Base-by-base conservation (phyloP, 2,797 vertebrate species). In the Novumbra hubbsi region DNA sequence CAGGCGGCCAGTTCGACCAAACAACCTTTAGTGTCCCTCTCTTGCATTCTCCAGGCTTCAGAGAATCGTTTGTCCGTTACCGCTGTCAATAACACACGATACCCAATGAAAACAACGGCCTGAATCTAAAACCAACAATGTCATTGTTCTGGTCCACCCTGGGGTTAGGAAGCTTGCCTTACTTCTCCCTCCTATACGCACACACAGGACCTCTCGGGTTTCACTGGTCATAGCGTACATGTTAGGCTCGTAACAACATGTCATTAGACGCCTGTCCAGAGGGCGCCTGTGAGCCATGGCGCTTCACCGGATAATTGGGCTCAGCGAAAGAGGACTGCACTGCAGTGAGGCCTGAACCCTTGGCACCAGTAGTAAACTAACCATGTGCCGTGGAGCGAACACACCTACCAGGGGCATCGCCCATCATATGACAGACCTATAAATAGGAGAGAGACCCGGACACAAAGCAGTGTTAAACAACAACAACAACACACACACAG, bases 1-100 rank as follows among this genome's bases (percentile, higher is more conserved):
- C 16, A 57, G 32, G 24, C 45, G 28, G 55, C 50, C 75, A n/a
- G 50, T 70, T 65, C 66, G 68, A 60, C 60, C 60, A 73, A 70
- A 45, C 74, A 82, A 77, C 64, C 71, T 81, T 76, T 76, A 66
- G 75, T 75, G 68, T 50, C 50, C 24, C 72, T 62, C 38, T 27
- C 57, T 30, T 52, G 15, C 50, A 72, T 38, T 62, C 32, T 34
- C 65, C 34, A 49, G 21, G 45, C 69, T 72, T 66, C 67, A 62
- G n/a, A 45, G 77, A 64, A 65, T 67, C 66, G n/a, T 30, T 78
- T 76, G 79, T 73, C 50, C 66, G 15, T 57, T 21, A 27, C 57
- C 19, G 19, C 50, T n/a, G 19, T 16, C 52, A 55, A 21, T 55
- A 55, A 55, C 52, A 19, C 52, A 55, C 19, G 0, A 55, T 9